These are phyloP conservation scores for Adrianichthys oophorus DNA, from an alignment of 2,797 vertebrate species.

Conservation along the genomic window DNA sequence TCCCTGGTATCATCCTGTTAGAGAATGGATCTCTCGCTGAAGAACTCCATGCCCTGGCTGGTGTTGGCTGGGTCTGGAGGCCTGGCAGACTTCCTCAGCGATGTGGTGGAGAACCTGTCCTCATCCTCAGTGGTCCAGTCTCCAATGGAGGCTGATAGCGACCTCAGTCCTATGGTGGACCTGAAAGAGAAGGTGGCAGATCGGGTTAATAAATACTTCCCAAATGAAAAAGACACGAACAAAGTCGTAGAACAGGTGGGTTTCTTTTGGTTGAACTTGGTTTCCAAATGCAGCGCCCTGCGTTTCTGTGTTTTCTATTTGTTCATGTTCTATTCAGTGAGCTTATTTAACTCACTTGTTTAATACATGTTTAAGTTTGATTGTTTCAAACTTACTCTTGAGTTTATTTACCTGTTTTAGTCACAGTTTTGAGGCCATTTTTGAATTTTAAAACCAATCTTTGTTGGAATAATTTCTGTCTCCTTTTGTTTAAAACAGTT, in stretches of 20 bases:
- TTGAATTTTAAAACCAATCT: no score
- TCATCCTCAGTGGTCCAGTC: slow-evolving; percentile 43
- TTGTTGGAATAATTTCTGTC: no score
- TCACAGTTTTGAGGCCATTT: no score
- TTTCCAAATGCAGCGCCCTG: no score
- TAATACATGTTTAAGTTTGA: no score
- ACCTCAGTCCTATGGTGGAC: slow-evolving; percentile 57
- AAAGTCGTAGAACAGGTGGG: slow-evolving; percentile 80
- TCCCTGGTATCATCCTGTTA: slow-evolving; percentile 11
- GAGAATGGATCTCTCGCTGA: slow-evolving; percentile 83
- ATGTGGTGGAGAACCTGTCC: slow-evolving; percentile 78
- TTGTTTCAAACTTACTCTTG: no score
- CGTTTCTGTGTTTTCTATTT: background rate
- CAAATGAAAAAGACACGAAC: slow-evolving; percentile 62
- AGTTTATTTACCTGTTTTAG: no score
- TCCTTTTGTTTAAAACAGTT: no score
- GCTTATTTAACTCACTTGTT: background rate
- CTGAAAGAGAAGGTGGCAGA: slow-evolving; percentile 72
- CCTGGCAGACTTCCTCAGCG: slow-evolving; percentile 83
- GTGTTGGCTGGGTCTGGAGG: slow-evolving; percentile 87
- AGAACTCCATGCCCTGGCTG: slow-evolving; percentile 84
- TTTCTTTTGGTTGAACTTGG: background rate
- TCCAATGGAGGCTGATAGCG: slow-evolving; percentile 56
- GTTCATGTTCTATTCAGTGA: background rate
- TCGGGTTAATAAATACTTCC: slow-evolving; percentile 73